Conservation (phyloP, 2,797 vertebrate species). For the Tarsius wallacei region DNA sequence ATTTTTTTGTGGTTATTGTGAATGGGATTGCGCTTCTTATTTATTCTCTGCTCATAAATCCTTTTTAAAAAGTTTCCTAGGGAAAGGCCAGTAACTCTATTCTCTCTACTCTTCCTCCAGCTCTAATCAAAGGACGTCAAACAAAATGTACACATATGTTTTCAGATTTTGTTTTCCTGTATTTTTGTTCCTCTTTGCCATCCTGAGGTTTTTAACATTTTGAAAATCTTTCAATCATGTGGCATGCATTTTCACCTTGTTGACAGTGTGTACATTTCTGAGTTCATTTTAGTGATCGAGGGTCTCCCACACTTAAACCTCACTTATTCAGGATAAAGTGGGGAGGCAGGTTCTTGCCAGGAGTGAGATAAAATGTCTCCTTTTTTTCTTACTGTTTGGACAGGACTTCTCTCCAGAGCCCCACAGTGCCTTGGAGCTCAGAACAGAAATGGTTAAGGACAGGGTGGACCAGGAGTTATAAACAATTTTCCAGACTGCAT, state of each 20-base stretch:
- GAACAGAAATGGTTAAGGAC: background rate
- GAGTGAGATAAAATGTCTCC: background rate
- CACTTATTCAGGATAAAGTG: background rate
- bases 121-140: background rate
- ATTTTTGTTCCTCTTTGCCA: conserved; percentile 11
- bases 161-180: background rate
- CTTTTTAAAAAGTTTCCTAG: background rate
- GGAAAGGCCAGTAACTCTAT: conserved; percentile 10
- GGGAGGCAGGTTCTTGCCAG: background rate
- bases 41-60: background rate
- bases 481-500: background rate
- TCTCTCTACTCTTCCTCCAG: background rate
- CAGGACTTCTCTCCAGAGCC: background rate
- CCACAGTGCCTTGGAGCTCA: background rate
- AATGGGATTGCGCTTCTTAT: too few species aligned
- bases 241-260: conserved; percentile 62
- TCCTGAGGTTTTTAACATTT: conserved; percentile 51
- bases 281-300: background rate
- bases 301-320: background rate
- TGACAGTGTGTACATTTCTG: conserved; percentile 32
- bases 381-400: background rate
- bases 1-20: too few species aligned
- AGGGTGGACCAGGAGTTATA: background rate
- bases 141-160: conserved; percentile 20
- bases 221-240: conserved; percentile 70